Conservation (phyloP, 1,140 invertebrate species). For the Drosophila biarmipes region DNA sequence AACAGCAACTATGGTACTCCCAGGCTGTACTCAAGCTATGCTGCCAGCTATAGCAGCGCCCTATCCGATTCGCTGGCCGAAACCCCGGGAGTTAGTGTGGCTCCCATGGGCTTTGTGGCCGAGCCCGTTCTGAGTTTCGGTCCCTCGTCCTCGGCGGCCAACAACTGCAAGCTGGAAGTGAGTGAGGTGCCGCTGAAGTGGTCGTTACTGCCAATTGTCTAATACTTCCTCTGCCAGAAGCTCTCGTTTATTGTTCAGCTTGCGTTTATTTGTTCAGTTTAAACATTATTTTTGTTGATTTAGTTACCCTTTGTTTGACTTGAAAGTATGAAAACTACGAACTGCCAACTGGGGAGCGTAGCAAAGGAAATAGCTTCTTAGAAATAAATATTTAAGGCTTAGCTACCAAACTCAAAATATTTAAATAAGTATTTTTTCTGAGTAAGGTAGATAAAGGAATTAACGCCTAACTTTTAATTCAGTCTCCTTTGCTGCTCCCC, state of each 20-base stretch:
- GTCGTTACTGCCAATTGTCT: conserved; percentile 3
- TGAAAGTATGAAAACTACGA: conserved; percentile 31
- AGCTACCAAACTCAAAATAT: too few species aligned
- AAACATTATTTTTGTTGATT: conserved; percentile 3
- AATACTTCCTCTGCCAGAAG: conserved; percentile 19
- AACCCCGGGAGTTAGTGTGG: conserved; percentile 74
- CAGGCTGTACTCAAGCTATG: conserved; percentile 53
- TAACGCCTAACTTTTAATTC: background rate
- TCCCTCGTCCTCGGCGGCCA: conserved; percentile 16
- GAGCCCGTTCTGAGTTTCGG: conserved; percentile 27
- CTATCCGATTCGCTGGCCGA: conserved; percentile 72
- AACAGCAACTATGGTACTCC: conserved; percentile 44
- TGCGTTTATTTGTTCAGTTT: conserved; percentile 12
- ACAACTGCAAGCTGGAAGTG: conserved; percentile 77
- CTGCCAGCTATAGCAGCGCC: conserved; percentile 70
- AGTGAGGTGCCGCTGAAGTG: conserved; percentile 41
- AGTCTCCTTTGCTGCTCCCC: conserved; percentile 10
- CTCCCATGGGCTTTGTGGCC: conserved; percentile 41
- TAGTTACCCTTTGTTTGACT: conserved; percentile 22
- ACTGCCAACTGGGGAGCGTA: conserved; percentile 8
- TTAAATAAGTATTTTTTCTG: too few species aligned
- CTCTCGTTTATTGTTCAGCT: conserved; percentile 31
- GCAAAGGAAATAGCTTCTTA: background rate
- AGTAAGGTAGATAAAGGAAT: too few species aligned
- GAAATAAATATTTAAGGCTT: too few species aligned